Evolutionary conservation across 2,113 vertebrate genomes (phyloP).

Genomic region (Jaculus jaculus): DNA sequence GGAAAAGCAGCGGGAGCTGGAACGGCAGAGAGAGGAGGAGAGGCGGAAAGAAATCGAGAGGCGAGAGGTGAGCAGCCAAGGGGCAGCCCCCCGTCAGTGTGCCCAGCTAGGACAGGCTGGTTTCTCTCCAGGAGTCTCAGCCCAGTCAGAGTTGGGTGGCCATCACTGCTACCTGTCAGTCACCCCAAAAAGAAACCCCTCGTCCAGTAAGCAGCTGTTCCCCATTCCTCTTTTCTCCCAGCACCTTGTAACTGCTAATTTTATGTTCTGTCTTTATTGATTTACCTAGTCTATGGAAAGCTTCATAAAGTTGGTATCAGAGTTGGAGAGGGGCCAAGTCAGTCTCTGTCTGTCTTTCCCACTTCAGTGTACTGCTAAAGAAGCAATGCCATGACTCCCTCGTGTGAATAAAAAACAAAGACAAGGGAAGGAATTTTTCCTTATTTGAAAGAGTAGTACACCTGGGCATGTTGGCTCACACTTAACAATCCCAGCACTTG

Average conservation of each 20-base stretch:
- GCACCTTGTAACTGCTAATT: neutral
- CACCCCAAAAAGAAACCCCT: neutral
- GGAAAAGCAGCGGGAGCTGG: slow-evolving; percentile 90
- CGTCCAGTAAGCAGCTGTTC: neutral
- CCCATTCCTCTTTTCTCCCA: accelerated
- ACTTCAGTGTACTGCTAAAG: neutral
- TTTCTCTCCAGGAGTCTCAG: neutral
- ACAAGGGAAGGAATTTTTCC: neutral
- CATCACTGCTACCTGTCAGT: accelerated
- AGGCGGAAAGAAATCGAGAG: slow-evolving; percentile 93
- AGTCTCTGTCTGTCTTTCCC: neutral
- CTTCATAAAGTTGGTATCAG: neutral
- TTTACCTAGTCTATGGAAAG: neutral
- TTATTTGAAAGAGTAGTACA: neutral
- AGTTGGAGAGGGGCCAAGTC: neutral
- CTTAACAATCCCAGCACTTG: no score
- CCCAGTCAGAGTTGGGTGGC: accelerated
- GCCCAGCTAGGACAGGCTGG: accelerated
- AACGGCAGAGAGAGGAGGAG: slow-evolving; percentile 90
- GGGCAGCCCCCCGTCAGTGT: accelerated
- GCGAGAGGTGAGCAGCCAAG: slow-evolving; percentile 87
- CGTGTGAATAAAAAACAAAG: neutral
- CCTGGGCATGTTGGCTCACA: no score
- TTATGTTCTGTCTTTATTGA: no score
- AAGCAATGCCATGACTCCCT: neutral